These are phyloP conservation scores for Rousettus madagascariensis DNA, from an alignment of 2,797 vertebrate genomes.

Conservation along the genomic window DNA sequence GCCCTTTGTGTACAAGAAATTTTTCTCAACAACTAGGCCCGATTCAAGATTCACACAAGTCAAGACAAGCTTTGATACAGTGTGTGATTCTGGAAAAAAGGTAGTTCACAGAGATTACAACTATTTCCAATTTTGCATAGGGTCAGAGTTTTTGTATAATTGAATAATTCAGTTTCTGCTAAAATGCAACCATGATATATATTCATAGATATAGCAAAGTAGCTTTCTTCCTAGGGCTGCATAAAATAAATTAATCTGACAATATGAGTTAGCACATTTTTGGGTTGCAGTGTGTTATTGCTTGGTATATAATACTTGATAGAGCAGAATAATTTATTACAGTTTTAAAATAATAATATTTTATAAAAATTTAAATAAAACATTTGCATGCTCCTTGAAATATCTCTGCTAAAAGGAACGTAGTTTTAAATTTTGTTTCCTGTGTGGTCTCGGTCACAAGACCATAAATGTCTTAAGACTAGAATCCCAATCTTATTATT, in stretches of 20 bases:
- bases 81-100: background rate
- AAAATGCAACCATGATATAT: background rate
- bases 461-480: background rate
- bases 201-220: background rate
- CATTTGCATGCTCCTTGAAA: background rate
- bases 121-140: slow-evolving; percentile 30
- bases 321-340: background rate
- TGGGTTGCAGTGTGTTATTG: background rate
- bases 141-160: slow-evolving; percentile 32
- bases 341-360: slow-evolving; percentile 53
- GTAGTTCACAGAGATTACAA: background rate
- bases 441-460: background rate
- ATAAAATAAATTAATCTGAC: slow-evolving; percentile 53
- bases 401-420: background rate
- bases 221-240: background rate
- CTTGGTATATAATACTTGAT: slow-evolving; percentile 24
- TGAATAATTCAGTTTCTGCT: background rate
- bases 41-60: background rate
- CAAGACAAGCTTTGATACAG: background rate
- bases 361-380: slow-evolving; percentile 49
- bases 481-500: background rate
- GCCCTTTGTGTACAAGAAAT: background rate
- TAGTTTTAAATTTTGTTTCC: background rate
- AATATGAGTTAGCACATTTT: background rate
- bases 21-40: background rate